Percentiles rank a stretch among this genome's conserved stretches.
These are phyloP conservation scores for Labrus mixtus DNA, from an alignment of 2,113 vertebrate genomes.

Conservation along the genomic window DNA sequence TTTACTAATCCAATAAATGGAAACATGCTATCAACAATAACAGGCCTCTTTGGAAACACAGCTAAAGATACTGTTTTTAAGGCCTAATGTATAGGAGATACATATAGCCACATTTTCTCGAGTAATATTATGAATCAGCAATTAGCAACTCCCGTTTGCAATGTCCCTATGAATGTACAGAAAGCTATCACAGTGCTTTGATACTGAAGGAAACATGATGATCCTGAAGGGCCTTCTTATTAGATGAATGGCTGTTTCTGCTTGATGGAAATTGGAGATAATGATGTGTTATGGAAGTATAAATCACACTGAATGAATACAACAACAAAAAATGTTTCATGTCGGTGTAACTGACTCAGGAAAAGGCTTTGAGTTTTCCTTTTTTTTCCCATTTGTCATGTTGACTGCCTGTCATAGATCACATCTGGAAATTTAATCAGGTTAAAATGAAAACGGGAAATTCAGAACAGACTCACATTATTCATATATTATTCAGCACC, in stretches of 20 bases:
- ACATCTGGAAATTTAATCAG: too few species aligned
- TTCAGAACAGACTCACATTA: background rate
- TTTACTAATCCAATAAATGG: background rate
- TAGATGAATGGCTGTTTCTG: background rate
- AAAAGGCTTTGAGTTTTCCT: background rate
- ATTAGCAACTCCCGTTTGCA: background rate
- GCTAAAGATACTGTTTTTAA: background rate
- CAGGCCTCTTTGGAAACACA: background rate
- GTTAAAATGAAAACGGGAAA: too few species aligned
- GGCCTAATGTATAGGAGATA: background rate
- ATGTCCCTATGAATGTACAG: background rate
- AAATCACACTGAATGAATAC: background rate
- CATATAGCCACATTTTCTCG: background rate
- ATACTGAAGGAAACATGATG: background rate
- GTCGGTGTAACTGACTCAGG: background rate
- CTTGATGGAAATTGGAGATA: background rate
- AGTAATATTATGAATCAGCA: background rate
- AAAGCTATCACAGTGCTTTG: background rate
- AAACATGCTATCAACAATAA: background rate
- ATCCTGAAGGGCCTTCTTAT: background rate
- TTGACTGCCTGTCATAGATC: too few species aligned
- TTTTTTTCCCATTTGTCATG: too few species aligned
- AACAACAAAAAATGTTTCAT: background rate
- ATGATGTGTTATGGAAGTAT: background rate
- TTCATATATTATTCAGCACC: background rate